A percentile compares a stretch with the other conserved stretches of the same genome.
These are phyloP conservation scores for Chionodraco myersi DNA, from an alignment of 2,113 vertebrate genomes.

Conservation along the genomic window DNA sequence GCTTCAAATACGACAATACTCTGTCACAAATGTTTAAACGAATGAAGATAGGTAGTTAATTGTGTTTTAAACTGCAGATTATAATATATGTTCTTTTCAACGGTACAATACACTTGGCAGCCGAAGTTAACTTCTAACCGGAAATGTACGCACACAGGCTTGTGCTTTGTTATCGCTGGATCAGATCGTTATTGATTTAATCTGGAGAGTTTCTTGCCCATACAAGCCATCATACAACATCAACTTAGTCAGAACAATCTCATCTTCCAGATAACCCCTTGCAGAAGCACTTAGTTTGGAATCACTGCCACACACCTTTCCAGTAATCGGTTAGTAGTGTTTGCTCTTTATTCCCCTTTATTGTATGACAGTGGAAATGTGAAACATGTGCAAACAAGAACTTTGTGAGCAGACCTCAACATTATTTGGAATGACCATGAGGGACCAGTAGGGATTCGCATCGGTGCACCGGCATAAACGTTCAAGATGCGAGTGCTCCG, in stretches of 20 bases:
- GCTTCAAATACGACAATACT: background rate
- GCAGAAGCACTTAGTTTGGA: background rate
- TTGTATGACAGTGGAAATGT: background rate
- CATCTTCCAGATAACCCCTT: background rate
- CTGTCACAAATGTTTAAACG: too few species aligned
- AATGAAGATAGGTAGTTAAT: too few species aligned
- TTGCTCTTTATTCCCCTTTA: background rate
- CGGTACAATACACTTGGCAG: background rate
- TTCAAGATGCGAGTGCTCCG: too few species aligned
- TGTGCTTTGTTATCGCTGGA: background rate
- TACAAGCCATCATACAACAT: background rate
- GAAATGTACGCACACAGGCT: background rate
- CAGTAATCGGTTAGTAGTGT: background rate
- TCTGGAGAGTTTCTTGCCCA: background rate
- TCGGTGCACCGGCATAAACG: too few species aligned
- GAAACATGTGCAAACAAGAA: conserved; percentile 35
- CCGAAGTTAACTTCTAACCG: background rate
- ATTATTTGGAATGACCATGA: too few species aligned
- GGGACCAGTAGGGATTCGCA: too few species aligned
- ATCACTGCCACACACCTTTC: background rate
- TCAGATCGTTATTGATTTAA: background rate
- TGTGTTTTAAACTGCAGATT: too few species aligned
- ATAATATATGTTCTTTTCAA: too few species aligned
- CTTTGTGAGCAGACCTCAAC: background rate
- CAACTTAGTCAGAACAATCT: too few species aligned